Base-by-base conservation (phyloP, 2,888 invertebrate genomes). In the Macaria liturata region DNA sequence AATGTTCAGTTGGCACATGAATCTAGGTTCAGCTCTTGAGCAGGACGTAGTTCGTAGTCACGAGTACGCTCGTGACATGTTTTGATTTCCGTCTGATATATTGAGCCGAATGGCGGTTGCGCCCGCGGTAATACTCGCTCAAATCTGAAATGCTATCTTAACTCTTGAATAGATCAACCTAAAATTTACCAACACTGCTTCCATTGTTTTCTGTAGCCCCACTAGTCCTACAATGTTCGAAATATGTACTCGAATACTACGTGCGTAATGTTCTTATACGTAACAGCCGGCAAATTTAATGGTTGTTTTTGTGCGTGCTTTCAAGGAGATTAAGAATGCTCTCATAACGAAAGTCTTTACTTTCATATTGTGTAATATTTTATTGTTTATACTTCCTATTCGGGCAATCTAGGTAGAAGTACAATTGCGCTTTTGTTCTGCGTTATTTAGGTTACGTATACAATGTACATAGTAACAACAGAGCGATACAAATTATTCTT, bases 21-120 rank as follows among this genome's bases (percentile, higher is more conserved):
- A 67, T 66, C 64, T 67, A 67, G 62, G 62, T 68, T 67, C 62
- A 58, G 56, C 45, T 57, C 57, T 61, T 51, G 59, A 62, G 56
- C 64, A 72, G 73, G 68, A 74, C 70, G 68, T 65, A 64, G 63
- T 61, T 68, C 67, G 34, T 71, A 64, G 58, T 64, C 50, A 60
- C 64, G 68, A 70, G 69, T 67, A 65, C 63, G 61, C 55, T 76
- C 75, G 75, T 80, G 80, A 78, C 75, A 78, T 75, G 75, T 79
- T 77, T 75, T 72, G 72, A 71, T 79, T 80, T 80, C 80, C 76
- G 76, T 52, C 57, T 66, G 68, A 68, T 75, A 67, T 68, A 73
- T 67, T 57, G 62, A 63, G 57, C 61, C 57, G 55, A 67, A 50
- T 61, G 47, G 48, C 48, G 48, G 53, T 56, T 62, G 57, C 40